Evolutionary conservation across 2,113 vertebrate species (phyloP).

Genomic region (Cebus imitator): DNA sequence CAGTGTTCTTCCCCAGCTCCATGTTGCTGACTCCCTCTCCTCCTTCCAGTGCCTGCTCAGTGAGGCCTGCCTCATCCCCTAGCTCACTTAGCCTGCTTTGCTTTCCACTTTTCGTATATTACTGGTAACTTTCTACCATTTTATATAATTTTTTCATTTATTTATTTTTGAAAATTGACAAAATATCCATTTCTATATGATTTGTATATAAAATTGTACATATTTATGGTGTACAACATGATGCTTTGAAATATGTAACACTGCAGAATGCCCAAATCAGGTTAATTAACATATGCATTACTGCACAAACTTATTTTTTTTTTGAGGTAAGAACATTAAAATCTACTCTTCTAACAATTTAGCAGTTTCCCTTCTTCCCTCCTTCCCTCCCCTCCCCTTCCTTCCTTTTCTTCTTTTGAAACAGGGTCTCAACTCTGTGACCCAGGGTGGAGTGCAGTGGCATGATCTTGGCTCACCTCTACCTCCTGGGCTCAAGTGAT

Average conservation of each 20-base stretch:
- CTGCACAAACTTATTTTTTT: background rate
- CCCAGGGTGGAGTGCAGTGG: too few relatives aligned
- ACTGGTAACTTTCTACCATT: background rate
- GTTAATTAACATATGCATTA: background rate
- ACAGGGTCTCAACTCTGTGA: too few relatives aligned
- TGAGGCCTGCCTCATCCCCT: background rate
- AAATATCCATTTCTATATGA: background rate
- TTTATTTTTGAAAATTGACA: background rate
- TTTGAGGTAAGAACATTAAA: background rate
- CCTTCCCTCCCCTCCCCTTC: too few relatives aligned
- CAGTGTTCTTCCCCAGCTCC: background rate
- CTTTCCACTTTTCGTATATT: background rate
- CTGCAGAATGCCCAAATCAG: background rate
- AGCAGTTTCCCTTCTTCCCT: too few relatives aligned
- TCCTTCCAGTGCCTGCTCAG: background rate
- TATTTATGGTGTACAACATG: background rate
- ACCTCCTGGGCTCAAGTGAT: too few relatives aligned
- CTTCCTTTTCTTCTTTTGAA: too few relatives aligned
- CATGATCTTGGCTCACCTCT: too few relatives aligned
- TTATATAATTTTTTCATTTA: background rate
- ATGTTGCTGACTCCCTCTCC: background rate
- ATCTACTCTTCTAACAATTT: background rate
- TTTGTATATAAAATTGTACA: too few relatives aligned
- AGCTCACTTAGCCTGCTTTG: background rate
- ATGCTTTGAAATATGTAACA: background rate